Evolutionary conservation across 2,888 invertebrate species (phyloP).

Genomic region (Scaptomyza flava): DNA sequence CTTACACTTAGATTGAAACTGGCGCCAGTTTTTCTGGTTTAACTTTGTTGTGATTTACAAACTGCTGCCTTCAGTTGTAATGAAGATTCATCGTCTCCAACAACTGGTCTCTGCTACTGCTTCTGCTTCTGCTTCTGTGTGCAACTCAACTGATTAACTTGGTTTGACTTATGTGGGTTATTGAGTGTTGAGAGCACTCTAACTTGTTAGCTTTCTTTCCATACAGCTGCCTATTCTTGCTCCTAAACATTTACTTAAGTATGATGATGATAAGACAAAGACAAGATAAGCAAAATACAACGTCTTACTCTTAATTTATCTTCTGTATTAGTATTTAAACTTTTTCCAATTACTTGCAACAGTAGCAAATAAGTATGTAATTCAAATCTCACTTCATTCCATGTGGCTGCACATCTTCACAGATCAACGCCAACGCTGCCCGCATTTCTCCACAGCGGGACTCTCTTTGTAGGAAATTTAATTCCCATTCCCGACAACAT

Average conservation of each 20-base stretch:
- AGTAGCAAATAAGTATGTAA: slow-evolving; percentile 9
- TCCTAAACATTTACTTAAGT: no score
- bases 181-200: slow-evolving; percentile 25
- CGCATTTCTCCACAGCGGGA: slow-evolving; percentile 34
- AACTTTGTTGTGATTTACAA: slow-evolving; percentile 46
- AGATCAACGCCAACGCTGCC: slow-evolving; percentile 52
- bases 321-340: no score
- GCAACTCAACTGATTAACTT: slow-evolving; percentile 38
- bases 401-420: slow-evolving; percentile 40
- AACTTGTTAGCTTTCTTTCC: background rate
- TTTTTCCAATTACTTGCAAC: slow-evolving; percentile 8
- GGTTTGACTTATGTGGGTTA: slow-evolving; percentile 45
- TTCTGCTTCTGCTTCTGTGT: background rate
- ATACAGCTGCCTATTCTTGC: no score
- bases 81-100: slow-evolving; percentile 34
- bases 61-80: slow-evolving; percentile 32
- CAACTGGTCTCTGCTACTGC: slow-evolving; percentile 4
- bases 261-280: no score
- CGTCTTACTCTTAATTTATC: no score
- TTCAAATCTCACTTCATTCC: slow-evolving; percentile 33
- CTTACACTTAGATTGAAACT: slow-evolving; percentile 31
- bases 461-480: slow-evolving; percentile 28
- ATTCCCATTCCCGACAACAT: slow-evolving; percentile 22
- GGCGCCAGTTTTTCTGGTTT: slow-evolving; percentile 54
- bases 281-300: no score